Percentiles rank a stretch among this genome's conserved stretches.
Conservation (phyloP, 2,888 invertebrate species). For the Macrostomum cliftonense region DNA sequence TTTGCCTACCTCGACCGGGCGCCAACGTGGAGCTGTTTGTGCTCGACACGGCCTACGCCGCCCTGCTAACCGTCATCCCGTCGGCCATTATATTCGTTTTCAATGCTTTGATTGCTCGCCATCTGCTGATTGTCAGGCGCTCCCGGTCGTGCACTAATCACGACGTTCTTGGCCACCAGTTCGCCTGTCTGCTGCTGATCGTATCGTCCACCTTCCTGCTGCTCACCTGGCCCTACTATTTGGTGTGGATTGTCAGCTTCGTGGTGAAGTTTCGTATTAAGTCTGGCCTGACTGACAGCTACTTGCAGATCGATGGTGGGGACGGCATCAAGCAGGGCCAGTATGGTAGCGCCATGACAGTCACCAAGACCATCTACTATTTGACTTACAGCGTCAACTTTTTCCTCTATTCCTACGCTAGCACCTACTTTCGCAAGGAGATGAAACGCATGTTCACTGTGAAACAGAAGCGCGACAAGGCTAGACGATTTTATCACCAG, state of each 20-base stretch:
- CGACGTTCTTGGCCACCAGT: conserved; percentile 23
- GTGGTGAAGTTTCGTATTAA: too few species aligned
- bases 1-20: neutral
- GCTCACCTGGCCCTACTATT: conserved; percentile 27
- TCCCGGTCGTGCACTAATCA: conserved; percentile 16
- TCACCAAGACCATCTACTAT: conserved; percentile 8
- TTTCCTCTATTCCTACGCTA: conserved; percentile 10
- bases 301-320: too few species aligned
- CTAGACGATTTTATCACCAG: too few species aligned
- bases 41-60: conserved; percentile 22
- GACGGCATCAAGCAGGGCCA: neutral
- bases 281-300: too few species aligned
- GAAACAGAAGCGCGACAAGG: neutral
- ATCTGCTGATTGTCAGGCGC: conserved; percentile 13
- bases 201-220: conserved; percentile 27
- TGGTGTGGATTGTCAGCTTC: conserved; percentile 18
- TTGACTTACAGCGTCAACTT: conserved; percentile 10
- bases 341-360: neutral
- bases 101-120: conserved; percentile 24
- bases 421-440: conserved; percentile 8
- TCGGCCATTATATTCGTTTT: conserved; percentile 23
- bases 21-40: conserved; percentile 11
- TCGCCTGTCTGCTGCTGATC: conserved; percentile 26
- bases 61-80: conserved; percentile 25
- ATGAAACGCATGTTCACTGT: conserved; percentile 11